A percentile compares a stretch with the other conserved stretches of the same genome.
phyloP scores from a whole-genome alignment of 2,797 vertebrate species.

The Brachymystax lenok region DNA sequence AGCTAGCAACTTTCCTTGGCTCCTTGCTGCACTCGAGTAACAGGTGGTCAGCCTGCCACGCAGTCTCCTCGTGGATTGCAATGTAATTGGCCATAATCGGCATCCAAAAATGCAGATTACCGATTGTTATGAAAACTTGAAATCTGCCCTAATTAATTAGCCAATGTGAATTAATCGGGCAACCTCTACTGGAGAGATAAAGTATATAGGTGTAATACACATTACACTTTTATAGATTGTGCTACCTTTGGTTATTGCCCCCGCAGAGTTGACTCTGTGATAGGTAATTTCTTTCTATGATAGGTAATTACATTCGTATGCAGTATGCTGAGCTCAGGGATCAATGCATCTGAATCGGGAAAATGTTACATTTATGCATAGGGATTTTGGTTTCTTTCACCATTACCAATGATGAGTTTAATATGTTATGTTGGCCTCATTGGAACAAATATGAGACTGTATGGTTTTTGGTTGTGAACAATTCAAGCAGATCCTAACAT shows the following conservation, averaged over 20 bases:
- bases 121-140: too few species aligned
- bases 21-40: too few species aligned
- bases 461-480: neutral
- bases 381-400: neutral
- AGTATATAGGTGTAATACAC: neutral
- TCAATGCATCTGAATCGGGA: neutral
- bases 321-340: neutral
- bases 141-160: too few species aligned
- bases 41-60: too few species aligned
- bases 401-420: neutral
- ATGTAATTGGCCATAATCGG: too few species aligned
- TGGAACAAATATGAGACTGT: neutral
- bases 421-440: neutral
- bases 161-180: too few species aligned
- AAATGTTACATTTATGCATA: neutral
- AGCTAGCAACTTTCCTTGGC: too few species aligned
- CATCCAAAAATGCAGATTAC: too few species aligned
- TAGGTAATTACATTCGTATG: neutral
- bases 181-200: neutral
- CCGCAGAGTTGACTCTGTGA: neutral
- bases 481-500: neutral
- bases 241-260: neutral
- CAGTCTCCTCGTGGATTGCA: too few species aligned
- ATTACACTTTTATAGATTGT: neutral
- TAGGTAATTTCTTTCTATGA: neutral